These are phyloP conservation scores for Gallirallus australis DNA, from an alignment of 2,797 vertebrate species.

Conservation along the genomic window DNA sequence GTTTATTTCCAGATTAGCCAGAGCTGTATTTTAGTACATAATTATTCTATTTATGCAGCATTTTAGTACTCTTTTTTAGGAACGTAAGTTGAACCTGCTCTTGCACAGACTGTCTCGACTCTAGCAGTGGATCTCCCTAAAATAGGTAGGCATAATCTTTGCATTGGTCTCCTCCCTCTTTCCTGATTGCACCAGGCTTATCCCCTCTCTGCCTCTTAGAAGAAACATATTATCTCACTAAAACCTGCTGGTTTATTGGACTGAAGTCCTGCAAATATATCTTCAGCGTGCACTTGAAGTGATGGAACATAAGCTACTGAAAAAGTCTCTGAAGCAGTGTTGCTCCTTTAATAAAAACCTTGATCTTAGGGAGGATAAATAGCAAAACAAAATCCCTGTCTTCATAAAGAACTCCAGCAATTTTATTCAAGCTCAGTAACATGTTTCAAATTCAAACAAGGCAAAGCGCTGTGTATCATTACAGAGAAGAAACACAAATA, in stretches of 20 bases:
- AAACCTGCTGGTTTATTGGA: constrained; percentile 1
- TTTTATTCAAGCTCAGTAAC: background rate
- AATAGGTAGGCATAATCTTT: background rate
- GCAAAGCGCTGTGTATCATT: background rate
- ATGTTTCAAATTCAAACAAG: constrained; percentile 28
- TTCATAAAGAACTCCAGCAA: constrained; percentile 4
- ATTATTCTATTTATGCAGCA: background rate
- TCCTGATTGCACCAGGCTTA: background rate
- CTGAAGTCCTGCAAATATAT: background rate
- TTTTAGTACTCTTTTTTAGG: background rate
- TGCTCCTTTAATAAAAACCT: constrained; percentile 37
- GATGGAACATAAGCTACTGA: background rate
- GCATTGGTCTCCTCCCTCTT: background rate
- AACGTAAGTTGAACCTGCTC: background rate
- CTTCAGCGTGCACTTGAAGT: constrained; percentile 19
- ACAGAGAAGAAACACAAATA: constrained; percentile 33
- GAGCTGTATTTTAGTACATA: no score
- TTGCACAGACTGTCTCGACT: background rate
- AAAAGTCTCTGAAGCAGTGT: background rate
- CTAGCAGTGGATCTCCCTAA: background rate
- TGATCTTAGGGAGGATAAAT: constrained; percentile 35
- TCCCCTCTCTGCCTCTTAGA: background rate
- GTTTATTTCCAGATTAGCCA: background rate
- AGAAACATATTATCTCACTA: constrained; percentile 4
- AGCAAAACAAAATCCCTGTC: constrained; percentile 26